Evolutionary conservation across 2,797 vertebrate genomes (phyloP).

Genomic region (Siniperca scherzeri): DNA sequence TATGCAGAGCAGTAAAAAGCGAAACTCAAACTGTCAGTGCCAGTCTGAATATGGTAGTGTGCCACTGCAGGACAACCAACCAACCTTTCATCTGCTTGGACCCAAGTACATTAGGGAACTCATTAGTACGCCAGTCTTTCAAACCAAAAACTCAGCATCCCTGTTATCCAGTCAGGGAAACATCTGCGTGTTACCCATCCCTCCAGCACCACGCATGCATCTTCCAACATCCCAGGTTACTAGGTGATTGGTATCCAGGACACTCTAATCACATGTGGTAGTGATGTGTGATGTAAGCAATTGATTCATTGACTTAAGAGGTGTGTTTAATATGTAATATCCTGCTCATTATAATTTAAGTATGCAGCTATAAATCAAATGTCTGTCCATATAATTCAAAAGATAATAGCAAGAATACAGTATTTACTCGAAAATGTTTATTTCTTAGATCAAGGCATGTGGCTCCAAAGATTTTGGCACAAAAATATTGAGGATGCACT

Average conservation of each 20-base stretch:
- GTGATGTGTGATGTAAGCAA: constrained; percentile 25
- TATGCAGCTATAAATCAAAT: constrained; percentile 13
- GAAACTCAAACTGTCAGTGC: constrained; percentile 39
- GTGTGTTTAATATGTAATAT: constrained; percentile 18
- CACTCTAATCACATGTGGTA: constrained; percentile 16
- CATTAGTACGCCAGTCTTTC: constrained; percentile 65
- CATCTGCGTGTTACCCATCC: constrained; percentile 42
- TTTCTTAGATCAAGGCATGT: constrained; percentile 19
- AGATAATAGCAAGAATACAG: constrained; percentile 27
- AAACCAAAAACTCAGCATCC: constrained; percentile 52
- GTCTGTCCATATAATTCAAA: constrained; percentile 18
- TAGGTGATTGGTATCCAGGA: constrained; percentile 36
- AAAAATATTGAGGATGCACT: constrained; percentile 38
- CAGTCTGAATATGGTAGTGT: constrained; percentile 57
- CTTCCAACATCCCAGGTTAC: constrained; percentile 27
- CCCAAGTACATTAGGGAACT: constrained; percentile 71
- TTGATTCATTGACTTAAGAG: constrained; percentile 17
- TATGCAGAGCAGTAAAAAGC: constrained; percentile 38
- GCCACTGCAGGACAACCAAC: constrained; percentile 46
- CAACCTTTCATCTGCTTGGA: constrained; percentile 69
- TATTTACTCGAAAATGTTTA: constrained; percentile 22
- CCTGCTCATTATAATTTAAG: constrained; percentile 15
- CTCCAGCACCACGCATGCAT: background rate
- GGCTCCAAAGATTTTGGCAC: constrained; percentile 36
- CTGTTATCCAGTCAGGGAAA: constrained; percentile 48